phyloP scores from a whole-genome alignment of 2,888 invertebrate genomes.

The Nemotelus pantherinus region DNA sequence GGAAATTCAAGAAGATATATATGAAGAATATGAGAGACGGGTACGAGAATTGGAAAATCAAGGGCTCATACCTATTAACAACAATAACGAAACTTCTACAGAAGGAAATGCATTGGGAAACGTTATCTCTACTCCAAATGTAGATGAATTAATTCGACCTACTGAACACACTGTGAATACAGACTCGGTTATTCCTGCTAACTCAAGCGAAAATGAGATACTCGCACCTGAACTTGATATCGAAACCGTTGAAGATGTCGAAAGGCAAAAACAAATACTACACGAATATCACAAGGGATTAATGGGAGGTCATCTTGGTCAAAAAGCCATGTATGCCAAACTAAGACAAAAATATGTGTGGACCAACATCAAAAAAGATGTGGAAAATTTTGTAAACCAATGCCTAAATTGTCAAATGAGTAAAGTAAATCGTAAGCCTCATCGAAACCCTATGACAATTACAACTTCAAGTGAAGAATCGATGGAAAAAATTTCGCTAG shows the following conservation, averaged over 20 bases:
- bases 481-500: constrained; percentile 43
- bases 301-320: constrained; percentile 42
- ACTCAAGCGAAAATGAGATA: not conserved
- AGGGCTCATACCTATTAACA: not conserved
- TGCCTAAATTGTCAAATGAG: constrained; percentile 41
- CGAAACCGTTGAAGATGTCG: constrained; percentile 17
- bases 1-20: not conserved
- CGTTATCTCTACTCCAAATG: not conserved
- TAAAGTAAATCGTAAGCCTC: constrained; percentile 38
- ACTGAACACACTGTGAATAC: not conserved
- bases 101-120: not conserved
- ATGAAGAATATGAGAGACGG: not conserved
- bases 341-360: constrained; percentile 22
- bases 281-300: constrained; percentile 33
- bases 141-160: not conserved
- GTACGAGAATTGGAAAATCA: constrained; percentile 4
- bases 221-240: not conserved
- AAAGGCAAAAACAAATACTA: constrained; percentile 39
- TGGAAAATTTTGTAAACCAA: constrained; percentile 39
- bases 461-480: constrained; percentile 41
- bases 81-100: not conserved
- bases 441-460: constrained; percentile 42
- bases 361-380: constrained; percentile 36
- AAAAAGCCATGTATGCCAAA: constrained; percentile 45
- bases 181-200: not conserved